Conservation (phyloP, 2,888 invertebrate genomes). For the Lissonota sp. region DNA sequence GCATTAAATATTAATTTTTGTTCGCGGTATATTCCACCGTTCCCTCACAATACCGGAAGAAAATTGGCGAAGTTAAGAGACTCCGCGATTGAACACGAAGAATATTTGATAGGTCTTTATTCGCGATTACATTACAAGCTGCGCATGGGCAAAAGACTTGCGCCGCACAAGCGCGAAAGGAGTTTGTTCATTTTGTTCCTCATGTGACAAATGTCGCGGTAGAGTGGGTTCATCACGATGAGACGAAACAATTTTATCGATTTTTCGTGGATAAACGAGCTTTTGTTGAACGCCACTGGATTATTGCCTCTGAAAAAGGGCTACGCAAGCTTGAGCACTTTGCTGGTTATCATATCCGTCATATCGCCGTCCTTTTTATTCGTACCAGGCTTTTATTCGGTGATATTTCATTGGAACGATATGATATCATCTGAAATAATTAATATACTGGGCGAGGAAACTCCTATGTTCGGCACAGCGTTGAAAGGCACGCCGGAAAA, state of each 20-base stretch:
- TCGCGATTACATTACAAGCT: neutral
- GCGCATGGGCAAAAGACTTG: slow-evolving; percentile 1
- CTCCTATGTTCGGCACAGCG: slow-evolving; percentile 1
- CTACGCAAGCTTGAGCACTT: neutral
- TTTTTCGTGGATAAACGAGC: slow-evolving; percentile 46
- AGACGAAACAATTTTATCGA: slow-evolving; percentile 30
- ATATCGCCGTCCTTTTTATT: slow-evolving; percentile 20
- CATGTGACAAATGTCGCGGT: neutral
- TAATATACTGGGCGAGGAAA: slow-evolving; percentile 23
- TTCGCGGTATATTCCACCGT: too few species aligned
- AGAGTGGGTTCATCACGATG: neutral
- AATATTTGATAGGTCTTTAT: too few species aligned
- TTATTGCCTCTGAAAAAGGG: slow-evolving; percentile 2
- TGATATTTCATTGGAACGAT: slow-evolving; percentile 13
- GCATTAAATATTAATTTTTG: too few species aligned
- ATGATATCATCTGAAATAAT: slow-evolving; percentile 4
- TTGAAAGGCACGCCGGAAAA: slow-evolving; percentile 17
- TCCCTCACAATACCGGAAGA: too few species aligned
- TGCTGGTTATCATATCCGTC: slow-evolving; percentile 1
- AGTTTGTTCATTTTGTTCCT: neutral
- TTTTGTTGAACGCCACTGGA: slow-evolving; percentile 21
- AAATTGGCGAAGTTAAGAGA: too few species aligned
- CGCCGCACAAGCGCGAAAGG: neutral
- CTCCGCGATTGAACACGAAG: too few species aligned
- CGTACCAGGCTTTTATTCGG: slow-evolving; percentile 18